Base-by-base conservation (phyloP, 2,888 invertebrate species). In the Acronicta psi region DNA sequence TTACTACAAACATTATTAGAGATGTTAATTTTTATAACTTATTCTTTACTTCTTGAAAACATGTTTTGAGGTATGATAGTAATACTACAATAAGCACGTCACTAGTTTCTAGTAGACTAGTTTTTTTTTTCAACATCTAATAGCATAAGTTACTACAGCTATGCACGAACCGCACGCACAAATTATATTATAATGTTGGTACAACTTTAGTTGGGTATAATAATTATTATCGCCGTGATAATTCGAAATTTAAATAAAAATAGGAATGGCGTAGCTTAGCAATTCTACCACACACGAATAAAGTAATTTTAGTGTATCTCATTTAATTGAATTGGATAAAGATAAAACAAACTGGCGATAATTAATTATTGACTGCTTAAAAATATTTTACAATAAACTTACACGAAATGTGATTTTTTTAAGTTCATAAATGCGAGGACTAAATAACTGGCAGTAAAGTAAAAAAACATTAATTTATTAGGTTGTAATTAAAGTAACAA, bases 351-450 rank as follows among this genome's bases (percentile, higher is more conserved):
- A 16, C 37, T 40, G 37, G 38, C 14, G 18, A 55, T 17, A 37
- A 23, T 11, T 10, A 18, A 46, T 60, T 51, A 59, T n/a, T 20
- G 42, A 53, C 58, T 63, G 68, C 62, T 77, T 77, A 80, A 65
- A 75, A 67, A 65, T 75, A 77, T 72, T 69, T 75, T 69, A 77
- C 69, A 72, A 75, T 34, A 73, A 69, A 61, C 68, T 76, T 73
- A 74, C 57, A 74, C 61, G 59, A 78, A 69, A 70, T 77, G 79
- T 79, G 77, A 65, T 34, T 34, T 34, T 73, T 66, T 58, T 63
- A 43, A 63, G 42, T 74, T 68, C 73, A 82, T 87, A 89, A 92
- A 92, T 92, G 92, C 92, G 91, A 92, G 91, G 91, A 91, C 84
- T 90, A 89, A 77, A 82, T 84, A 86, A 65, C 87, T 91, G 91